phyloP scores from a whole-genome alignment of 2,888 invertebrate genomes.

The Amphipyra berbera region DNA sequence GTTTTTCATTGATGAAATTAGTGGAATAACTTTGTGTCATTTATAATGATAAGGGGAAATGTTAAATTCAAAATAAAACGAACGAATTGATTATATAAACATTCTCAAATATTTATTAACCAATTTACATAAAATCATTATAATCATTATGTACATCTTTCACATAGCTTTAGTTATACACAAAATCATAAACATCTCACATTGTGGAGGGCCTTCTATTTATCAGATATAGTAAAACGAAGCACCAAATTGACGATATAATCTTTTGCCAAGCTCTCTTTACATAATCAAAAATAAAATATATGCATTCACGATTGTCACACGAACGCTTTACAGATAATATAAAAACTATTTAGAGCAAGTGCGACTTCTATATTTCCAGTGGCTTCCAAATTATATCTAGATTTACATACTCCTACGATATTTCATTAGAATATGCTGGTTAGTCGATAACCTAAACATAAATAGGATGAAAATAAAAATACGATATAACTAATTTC shows the following conservation, averaged over 20 bases:
- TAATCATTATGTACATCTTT: constrained; percentile 88
- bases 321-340: constrained; percentile 54
- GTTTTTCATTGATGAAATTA: too few relatives aligned
- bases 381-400: constrained; percentile 61
- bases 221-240: constrained; percentile 85
- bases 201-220: constrained; percentile 88
- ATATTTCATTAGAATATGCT: constrained; percentile 73
- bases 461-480: constrained; percentile 80
- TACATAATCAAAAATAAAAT: constrained; percentile 74
- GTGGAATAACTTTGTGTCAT: too few relatives aligned
- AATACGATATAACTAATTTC: constrained; percentile 67
- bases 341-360: constrained; percentile 60
- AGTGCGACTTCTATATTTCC: constrained; percentile 58
- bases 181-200: constrained; percentile 86
- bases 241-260: constrained; percentile 88
- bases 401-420: constrained; percentile 63
- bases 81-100: constrained; percentile 87
- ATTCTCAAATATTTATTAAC: constrained; percentile 90
- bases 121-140: constrained; percentile 89
- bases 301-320: constrained; percentile 61
- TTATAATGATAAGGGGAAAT: background rate
- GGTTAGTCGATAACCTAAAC: constrained; percentile 78
- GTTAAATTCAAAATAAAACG: constrained; percentile 63
- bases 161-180: constrained; percentile 87
- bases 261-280: constrained; percentile 85